phyloP scores from a whole-genome alignment of 2,888 invertebrate species.

The Prosapia bicincta region DNA sequence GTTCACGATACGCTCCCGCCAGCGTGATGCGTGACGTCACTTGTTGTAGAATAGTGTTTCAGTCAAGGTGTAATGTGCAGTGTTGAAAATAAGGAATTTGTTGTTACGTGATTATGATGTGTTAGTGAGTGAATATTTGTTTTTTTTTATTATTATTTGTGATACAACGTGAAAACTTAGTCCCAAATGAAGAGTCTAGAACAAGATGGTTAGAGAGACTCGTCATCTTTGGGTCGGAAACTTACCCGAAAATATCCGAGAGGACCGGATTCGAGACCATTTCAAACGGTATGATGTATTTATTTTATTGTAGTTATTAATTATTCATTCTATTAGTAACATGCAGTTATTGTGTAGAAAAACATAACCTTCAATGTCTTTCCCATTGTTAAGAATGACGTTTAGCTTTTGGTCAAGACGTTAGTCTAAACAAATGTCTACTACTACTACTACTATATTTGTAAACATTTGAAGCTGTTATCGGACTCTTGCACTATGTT shows the following conservation, averaged over 20 bases:
- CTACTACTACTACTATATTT: background rate
- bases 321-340: no score
- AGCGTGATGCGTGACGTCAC: conserved; percentile 35
- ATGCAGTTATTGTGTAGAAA: no score
- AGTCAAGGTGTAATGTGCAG: conserved; percentile 32
- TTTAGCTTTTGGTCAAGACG: no score
- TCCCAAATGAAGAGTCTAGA: conserved; percentile 89
- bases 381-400: no score
- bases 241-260: conserved; percentile 98
- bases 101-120: conserved; percentile 31
- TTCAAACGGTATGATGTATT: conserved; percentile 86
- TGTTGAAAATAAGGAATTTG: conserved; percentile 28
- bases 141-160: conserved; percentile 32
- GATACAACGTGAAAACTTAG: conserved; percentile 35
- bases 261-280: conserved; percentile 95
- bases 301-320: conserved; percentile 29
- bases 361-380: no score
- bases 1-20: conserved; percentile 32
- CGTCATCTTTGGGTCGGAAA: conserved; percentile 99
- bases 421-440: background rate
- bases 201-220: conserved; percentile 99
- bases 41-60: conserved; percentile 34
- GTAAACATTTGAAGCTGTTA: background rate
- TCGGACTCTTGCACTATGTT: background rate
- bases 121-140: conserved; percentile 34